Conservation (phyloP, 2,113 vertebrate genomes). For the Percina caprodes region DNA sequence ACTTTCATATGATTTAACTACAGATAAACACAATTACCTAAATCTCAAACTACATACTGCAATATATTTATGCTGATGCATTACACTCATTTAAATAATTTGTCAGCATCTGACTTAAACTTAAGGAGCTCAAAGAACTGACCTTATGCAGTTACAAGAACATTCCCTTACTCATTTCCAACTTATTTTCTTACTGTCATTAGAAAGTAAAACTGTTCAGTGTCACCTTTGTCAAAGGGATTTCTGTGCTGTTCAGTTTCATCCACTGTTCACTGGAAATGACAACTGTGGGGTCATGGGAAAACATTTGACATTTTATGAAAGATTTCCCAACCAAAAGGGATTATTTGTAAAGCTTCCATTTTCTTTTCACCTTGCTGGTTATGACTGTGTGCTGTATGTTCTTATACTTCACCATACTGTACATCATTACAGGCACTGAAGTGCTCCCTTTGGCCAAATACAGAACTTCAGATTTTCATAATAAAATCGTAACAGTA, state of each 20-base stretch:
- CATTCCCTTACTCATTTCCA: background rate
- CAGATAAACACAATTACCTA: background rate
- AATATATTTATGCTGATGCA: background rate
- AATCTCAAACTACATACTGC: background rate
- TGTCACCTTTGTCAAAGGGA: constrained; percentile 5
- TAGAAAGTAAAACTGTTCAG: background rate
- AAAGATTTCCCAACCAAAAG: background rate
- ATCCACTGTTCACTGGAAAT: constrained; percentile 25
- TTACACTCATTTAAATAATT: background rate
- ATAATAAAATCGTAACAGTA: background rate
- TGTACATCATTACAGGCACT: background rate
- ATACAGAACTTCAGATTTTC: constrained; percentile 15
- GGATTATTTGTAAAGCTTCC: constrained; percentile 20
- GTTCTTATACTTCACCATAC: background rate
- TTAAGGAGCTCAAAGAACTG: background rate
- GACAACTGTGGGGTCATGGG: background rate
- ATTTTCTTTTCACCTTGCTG: background rate
- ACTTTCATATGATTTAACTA: background rate
- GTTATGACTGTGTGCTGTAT: background rate
- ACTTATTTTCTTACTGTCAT: background rate
- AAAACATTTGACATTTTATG: background rate
- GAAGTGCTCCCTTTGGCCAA: constrained; percentile 26
- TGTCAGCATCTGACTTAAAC: background rate
- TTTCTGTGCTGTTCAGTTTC: constrained; percentile 7
- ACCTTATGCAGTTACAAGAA: background rate